Evolutionary conservation across 2,797 vertebrate genomes (phyloP).

Genomic region (Danio choprae): DNA sequence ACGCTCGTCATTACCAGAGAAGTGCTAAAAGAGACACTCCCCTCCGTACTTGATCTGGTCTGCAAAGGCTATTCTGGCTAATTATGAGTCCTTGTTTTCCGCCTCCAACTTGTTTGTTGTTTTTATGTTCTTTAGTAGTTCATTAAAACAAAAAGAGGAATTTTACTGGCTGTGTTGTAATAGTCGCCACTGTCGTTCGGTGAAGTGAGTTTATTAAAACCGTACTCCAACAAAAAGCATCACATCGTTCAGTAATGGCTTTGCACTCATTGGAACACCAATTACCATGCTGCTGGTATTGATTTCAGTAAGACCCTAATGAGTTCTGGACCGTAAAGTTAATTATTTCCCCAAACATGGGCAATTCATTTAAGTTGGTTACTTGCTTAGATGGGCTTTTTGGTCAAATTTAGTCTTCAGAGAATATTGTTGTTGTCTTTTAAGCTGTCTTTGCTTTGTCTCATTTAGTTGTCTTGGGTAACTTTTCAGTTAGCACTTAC

Average conservation of each 20-base stretch:
- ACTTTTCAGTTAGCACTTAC: conserved; percentile 26
- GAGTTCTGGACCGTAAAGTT: conserved; percentile 66
- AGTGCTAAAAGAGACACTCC: conserved; percentile 26
- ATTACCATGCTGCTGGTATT: conserved; percentile 64
- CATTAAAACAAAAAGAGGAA: conserved; percentile 31
- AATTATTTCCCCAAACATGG: conserved; percentile 63
- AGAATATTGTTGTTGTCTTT: conserved; percentile 19
- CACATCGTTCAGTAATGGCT: conserved; percentile 57
- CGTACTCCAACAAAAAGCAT: conserved; percentile 43
- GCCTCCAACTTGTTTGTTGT: conserved; percentile 37
- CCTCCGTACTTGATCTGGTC: conserved; percentile 40
- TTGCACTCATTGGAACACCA: conserved; percentile 60
- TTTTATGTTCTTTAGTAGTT: conserved; percentile 46
- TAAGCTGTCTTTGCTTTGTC: conserved; percentile 1
- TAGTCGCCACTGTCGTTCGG: conserved; percentile 47
- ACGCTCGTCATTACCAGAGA: conserved; percentile 50
- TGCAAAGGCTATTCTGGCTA: conserved; percentile 32
- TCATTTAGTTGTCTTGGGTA: conserved; percentile 4
- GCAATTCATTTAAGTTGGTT: conserved; percentile 57
- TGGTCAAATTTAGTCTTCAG: conserved; percentile 32
- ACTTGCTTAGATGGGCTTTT: conserved; percentile 50
- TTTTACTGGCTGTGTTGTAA: conserved; percentile 38
- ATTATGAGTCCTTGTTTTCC: conserved; percentile 46
- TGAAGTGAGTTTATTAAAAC: conserved; percentile 51
- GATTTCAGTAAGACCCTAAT: conserved; percentile 61